phyloP scores from a whole-genome alignment of 2,113 vertebrate species.

The Cryptomyrus ogoouensis region DNA sequence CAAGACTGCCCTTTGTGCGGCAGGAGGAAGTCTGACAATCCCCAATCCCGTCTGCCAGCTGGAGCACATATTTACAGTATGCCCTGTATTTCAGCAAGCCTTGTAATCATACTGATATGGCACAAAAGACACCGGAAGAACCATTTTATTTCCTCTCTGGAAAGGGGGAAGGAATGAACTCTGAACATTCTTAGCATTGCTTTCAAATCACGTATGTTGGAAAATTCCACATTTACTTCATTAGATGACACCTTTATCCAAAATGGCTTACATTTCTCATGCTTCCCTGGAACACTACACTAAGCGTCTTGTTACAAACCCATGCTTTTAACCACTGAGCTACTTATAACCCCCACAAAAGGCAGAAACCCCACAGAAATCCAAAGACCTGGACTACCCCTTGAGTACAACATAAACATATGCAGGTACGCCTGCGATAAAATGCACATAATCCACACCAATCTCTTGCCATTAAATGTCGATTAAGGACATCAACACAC shows the following conservation, averaged over 20 bases:
- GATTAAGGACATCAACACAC: neutral
- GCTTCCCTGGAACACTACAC: neutral
- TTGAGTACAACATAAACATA: neutral
- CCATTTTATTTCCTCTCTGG: constrained; percentile 3
- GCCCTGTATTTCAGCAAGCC: neutral
- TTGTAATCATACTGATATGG: neutral
- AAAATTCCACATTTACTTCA: neutral
- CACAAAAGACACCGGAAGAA: neutral
- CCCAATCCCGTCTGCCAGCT: neutral
- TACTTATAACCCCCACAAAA: neutral
- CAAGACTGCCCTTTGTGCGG: neutral
- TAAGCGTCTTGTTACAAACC: neutral
- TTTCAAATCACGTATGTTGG: neutral
- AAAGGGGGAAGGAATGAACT: neutral
- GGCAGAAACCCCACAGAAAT: neutral
- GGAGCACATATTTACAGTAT: neutral
- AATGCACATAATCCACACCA: neutral
- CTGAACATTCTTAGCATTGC: neutral
- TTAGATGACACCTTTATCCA: neutral
- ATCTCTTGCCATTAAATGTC: neutral
- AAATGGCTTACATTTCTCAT: neutral
- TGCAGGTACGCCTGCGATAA: neutral
- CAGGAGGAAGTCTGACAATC: neutral
- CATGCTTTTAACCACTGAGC: neutral
- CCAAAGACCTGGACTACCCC: neutral